phyloP scores from a whole-genome alignment of 2,797 vertebrate genomes.

The Uromys caudimaculatus region DNA sequence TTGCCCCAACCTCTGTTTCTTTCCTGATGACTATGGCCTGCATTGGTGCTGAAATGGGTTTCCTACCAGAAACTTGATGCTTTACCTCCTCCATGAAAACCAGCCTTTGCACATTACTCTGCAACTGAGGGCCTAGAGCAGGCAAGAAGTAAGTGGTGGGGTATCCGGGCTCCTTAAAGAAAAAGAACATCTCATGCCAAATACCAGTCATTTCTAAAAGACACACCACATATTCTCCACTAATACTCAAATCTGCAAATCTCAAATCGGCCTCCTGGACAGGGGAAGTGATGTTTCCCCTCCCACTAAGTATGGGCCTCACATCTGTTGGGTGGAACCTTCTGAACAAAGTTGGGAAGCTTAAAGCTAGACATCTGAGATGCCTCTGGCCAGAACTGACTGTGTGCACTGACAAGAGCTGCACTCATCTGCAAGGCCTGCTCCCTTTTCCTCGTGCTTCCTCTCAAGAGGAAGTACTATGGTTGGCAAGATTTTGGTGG shows the following conservation, averaged over 20 bases:
- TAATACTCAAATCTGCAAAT: not conserved
- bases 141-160: not conserved
- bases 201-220: slow-evolving; percentile 1
- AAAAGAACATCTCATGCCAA: not conserved
- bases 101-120: not conserved
- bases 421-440: not conserved
- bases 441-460: not conserved
- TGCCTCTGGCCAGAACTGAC: not conserved
- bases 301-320: not conserved
- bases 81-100: not conserved
- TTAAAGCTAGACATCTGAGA: not conserved
- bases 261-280: not conserved
- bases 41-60: not conserved
- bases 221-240: not conserved
- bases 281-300: not conserved
- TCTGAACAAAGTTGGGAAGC: not conserved
- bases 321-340: not conserved
- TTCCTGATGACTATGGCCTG: not conserved
- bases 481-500: not conserved
- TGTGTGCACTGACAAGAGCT: not conserved
- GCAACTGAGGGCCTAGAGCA: not conserved
- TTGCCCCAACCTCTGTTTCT: not conserved
- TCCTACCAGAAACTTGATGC: not conserved
- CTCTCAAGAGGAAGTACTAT: not conserved
- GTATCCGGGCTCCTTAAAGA: not conserved